Evolutionary conservation across 2,113 vertebrate genomes (phyloP).

Genomic region (Melozone crissalis): DNA sequence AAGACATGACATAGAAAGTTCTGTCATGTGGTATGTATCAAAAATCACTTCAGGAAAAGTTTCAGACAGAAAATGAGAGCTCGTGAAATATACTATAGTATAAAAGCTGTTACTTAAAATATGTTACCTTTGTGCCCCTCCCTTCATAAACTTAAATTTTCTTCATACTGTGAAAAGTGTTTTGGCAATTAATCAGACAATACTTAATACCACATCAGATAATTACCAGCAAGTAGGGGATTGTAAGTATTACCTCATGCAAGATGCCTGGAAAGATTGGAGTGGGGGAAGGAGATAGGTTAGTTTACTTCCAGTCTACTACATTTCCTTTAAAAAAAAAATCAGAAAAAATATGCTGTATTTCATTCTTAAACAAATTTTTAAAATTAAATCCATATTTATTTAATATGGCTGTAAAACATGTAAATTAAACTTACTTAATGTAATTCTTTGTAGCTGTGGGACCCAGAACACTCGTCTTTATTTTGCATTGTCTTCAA

Average conservation of each 20-base stretch:
- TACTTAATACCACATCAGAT: neutral
- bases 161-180: neutral
- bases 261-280: neutral
- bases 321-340: neutral
- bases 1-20: neutral
- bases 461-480: neutral
- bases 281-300: neutral
- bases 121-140: neutral
- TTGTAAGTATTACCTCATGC: neutral
- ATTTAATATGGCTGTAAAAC: neutral
- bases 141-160: neutral
- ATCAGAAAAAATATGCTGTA: neutral
- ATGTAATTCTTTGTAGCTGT: neutral
- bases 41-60: neutral
- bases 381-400: neutral
- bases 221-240: neutral
- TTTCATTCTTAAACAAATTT: neutral
- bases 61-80: neutral
- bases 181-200: neutral
- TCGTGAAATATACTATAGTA: neutral
- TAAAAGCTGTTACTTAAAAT: neutral
- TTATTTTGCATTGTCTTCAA: neutral
- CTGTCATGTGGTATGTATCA: neutral
- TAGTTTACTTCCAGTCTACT: neutral
- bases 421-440: neutral